These are phyloP conservation scores for Chymomyza costata DNA, from an alignment of 1,140 invertebrate species.

Conservation along the genomic window DNA sequence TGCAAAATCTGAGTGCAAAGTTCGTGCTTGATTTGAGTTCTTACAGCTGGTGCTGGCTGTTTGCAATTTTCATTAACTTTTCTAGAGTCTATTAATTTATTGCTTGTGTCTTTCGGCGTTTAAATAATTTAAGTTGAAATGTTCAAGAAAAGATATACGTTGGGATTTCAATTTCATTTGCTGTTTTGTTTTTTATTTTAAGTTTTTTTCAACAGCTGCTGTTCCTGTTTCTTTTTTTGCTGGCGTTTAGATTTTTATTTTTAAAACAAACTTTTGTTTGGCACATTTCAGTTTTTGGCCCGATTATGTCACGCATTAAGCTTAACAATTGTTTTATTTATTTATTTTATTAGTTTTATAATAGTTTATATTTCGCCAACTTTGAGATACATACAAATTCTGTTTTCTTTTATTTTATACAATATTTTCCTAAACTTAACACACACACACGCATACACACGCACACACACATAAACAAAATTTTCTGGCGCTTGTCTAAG, in stretches of 20 bases:
- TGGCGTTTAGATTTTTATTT: constrained; percentile 57
- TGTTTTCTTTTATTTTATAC: background rate
- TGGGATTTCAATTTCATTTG: constrained; percentile 26
- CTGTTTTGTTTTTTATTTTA: constrained; percentile 19
- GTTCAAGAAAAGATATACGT: no score
- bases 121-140: constrained; percentile 20
- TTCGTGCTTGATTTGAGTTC: constrained; percentile 25
- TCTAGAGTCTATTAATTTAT: no score
- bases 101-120: constrained; percentile 10
- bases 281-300: constrained; percentile 14
- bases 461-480: constrained; percentile 28
- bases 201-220: constrained; percentile 45
- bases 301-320: constrained; percentile 55
- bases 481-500: no score
- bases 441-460: constrained; percentile 22
- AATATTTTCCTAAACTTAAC: constrained; percentile 31
- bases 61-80: constrained; percentile 11
- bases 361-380: no score
- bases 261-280: constrained; percentile 57
- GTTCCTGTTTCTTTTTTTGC: constrained; percentile 22
- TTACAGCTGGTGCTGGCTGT: constrained; percentile 23
- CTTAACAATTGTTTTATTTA: constrained; percentile 40
- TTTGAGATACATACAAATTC: no score
- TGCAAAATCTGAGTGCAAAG: constrained; percentile 45
- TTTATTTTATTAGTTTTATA: constrained; percentile 4